Conservation (phyloP, 1,140 invertebrate species). For the Caerostris extrusa region DNA sequence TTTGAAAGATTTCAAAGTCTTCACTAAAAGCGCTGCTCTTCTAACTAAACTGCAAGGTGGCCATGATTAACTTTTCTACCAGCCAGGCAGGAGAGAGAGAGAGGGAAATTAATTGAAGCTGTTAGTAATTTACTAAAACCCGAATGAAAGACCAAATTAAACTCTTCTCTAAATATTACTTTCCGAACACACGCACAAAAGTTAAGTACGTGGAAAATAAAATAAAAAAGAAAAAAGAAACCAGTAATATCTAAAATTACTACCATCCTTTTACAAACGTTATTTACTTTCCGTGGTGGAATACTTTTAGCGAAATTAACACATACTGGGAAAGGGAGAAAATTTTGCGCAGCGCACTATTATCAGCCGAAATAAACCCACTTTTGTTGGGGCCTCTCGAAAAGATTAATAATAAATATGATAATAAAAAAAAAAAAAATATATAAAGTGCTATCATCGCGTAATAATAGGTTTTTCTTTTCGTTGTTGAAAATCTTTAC, state of each 20-base stretch:
- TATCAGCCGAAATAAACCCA: constrained; percentile 68
- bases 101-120: constrained; percentile 7
- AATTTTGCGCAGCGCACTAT: constrained; percentile 23
- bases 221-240: not conserved
- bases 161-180: not conserved
- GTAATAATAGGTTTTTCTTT: constrained; percentile 50
- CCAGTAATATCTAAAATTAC: constrained; percentile 38
- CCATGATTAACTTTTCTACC: constrained; percentile 6
- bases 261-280: not conserved
- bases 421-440: not conserved
- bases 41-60: not conserved
- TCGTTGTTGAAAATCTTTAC: not conserved
- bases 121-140: constrained; percentile 26
- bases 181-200: not conserved
- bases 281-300: not conserved
- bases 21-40: no score
- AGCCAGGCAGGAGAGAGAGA: not conserved
- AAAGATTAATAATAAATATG: constrained; percentile 61
- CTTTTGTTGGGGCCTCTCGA: constrained; percentile 62
- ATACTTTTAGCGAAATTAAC: constrained; percentile 69
- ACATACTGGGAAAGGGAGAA: not conserved
- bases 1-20: no score
- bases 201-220: not conserved
- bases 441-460: not conserved
- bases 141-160: not conserved